Base-by-base conservation (phyloP, 2,113 vertebrate genomes). In the Atrichornis clamosus region DNA sequence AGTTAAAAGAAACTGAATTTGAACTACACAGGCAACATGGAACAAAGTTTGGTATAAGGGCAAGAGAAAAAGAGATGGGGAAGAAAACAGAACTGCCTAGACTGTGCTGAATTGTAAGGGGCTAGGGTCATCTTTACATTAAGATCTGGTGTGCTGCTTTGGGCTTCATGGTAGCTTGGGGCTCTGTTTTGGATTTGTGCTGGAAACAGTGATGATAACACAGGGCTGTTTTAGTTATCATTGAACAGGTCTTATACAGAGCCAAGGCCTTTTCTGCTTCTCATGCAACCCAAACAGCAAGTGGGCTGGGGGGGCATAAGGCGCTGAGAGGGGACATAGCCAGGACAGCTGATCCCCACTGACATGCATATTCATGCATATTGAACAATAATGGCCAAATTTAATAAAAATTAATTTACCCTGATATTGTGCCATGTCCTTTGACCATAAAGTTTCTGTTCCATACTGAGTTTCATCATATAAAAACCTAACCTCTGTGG, bases 401-500 rank as follows among this genome's bases (percentile, higher is more conserved):
- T 24, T 78, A 88, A 26, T 59, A 74, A 68, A 35, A 90, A 47
- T 68, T 52, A 14, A 85, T 96, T 97, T 97, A 99, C 99, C 99
- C 97, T 99, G 99, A 97, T 99, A 99, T 41, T 98, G 99, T 41
- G 98, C 98, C 99, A 99, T 99, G 65, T 99, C 98, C 93, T 98
- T 98, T 67, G 99, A 99, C 99, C 99, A 99, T 37, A 99, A 97
- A 7, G 99, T 99, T 95, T 99, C 99, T 67, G 98, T 98, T 82
- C 99, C 99, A 96, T 99, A 98, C 49, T 99, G 99, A 30, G 98
- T 99, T 97, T 99, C 99, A 97, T 99, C 99, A 27, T 99, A 99
- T 56, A 99, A 97, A 96, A 99, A 99, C 96, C 98, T 99, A 95
- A 99, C 99, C 90, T 99, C 99, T 22, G 98, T 99, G 76, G 99